Conservation (phyloP, 2,797 vertebrate species). For the Helostoma temminkii region DNA sequence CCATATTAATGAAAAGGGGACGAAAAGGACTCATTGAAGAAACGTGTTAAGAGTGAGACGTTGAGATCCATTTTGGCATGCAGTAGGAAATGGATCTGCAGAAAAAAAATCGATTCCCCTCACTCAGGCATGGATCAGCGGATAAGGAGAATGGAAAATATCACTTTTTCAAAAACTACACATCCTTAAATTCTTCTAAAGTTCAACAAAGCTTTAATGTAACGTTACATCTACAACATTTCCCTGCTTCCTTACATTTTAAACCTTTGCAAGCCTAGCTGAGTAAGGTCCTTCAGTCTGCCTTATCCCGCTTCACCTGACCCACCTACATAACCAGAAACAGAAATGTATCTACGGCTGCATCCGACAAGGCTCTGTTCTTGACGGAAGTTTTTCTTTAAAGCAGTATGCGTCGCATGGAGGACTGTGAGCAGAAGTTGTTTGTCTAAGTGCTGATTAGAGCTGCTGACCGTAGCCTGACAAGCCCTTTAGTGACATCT, state of each 20-base stretch:
- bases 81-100: slow-evolving; percentile 4
- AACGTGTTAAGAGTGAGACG: slow-evolving; percentile 12
- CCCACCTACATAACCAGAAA: slow-evolving; percentile 16
- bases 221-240: slow-evolving; percentile 20
- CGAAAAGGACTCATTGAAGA: slow-evolving; percentile 31
- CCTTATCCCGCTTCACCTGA: slow-evolving; percentile 49
- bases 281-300: slow-evolving; percentile 42
- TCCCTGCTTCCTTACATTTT: not conserved
- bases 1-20: not conserved
- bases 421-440: slow-evolving; percentile 50
- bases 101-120: slow-evolving; percentile 14
- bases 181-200: slow-evolving; percentile 48
- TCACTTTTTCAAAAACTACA: slow-evolving; percentile 39
- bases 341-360: slow-evolving; percentile 23
- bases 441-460: slow-evolving; percentile 78
- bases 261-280: slow-evolving; percentile 15
- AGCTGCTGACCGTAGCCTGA: slow-evolving; percentile 63
- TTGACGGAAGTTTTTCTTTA: slow-evolving; percentile 55
- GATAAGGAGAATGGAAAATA: slow-evolving; percentile 48
- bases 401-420: slow-evolving; percentile 34
- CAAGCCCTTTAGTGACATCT: slow-evolving; percentile 73
- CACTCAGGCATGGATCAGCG: slow-evolving; percentile 46
- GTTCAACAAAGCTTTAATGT: slow-evolving; percentile 50
- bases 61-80: too few relatives aligned
- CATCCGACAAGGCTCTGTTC: slow-evolving; percentile 37